Evolutionary conservation across 1,140 invertebrate species (phyloP).

Genomic region (Rhagoletis zephyria): DNA sequence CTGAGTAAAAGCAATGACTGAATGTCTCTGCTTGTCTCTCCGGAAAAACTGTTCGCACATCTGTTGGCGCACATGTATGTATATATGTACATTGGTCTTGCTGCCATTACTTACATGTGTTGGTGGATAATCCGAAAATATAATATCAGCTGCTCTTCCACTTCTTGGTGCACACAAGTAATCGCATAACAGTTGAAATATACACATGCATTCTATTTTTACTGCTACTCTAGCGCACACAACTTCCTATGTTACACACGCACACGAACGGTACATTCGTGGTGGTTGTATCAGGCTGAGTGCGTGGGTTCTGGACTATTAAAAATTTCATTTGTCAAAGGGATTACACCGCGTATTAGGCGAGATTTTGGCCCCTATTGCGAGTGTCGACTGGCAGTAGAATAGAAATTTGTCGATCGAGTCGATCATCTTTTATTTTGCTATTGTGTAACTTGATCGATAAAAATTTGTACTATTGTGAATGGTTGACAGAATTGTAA

Average conservation of each 20-base stretch:
- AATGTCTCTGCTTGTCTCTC: background rate
- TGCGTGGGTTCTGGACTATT: background rate
- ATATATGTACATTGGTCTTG: too few species aligned
- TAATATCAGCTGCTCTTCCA: background rate
- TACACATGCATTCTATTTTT: background rate
- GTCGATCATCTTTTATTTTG: too few species aligned
- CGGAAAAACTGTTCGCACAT: background rate
- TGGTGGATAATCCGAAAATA: background rate
- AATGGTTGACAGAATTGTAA: too few species aligned
- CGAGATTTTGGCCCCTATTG: too few species aligned
- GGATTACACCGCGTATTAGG: slow-evolving; percentile 28
- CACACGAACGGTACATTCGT: background rate
- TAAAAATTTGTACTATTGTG: too few species aligned
- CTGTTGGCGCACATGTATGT: background rate
- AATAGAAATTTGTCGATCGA: too few species aligned
- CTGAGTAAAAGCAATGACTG: background rate
- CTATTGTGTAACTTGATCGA: too few species aligned
- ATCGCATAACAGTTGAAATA: background rate
- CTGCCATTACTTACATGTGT: background rate
- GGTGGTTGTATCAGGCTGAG: too few species aligned
- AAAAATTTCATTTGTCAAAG: slow-evolving; percentile 44
- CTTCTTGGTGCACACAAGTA: background rate
- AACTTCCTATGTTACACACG: background rate
- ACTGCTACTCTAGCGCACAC: background rate
- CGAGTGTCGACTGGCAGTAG: too few species aligned